Evolutionary conservation across 1,140 invertebrate species (phyloP).

Genomic region (Eufriesea mexicana): DNA sequence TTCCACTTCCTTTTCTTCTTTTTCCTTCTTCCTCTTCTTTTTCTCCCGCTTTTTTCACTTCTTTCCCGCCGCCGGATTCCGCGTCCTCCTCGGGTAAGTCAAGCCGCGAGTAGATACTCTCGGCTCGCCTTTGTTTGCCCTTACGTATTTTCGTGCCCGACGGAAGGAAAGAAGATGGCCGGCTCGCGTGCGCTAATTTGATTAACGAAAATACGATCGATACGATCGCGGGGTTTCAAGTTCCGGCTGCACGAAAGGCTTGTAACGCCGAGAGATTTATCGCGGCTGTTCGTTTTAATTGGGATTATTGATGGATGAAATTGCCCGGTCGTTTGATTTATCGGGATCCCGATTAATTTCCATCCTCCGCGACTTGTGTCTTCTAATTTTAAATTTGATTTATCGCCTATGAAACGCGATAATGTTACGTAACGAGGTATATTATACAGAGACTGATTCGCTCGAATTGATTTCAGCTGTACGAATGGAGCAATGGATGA

Average conservation of each 20-base stretch:
- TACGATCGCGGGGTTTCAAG: conserved; percentile 2
- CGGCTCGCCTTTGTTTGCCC: neutral
- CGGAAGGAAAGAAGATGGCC: neutral
- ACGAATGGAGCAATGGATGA: too few species aligned
- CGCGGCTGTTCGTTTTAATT: neutral
- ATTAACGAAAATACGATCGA: conserved; percentile 34
- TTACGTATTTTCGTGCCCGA: neutral
- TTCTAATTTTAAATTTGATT: neutral
- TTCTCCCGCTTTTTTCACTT: neutral
- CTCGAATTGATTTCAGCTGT: too few species aligned
- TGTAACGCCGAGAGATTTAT: neutral
- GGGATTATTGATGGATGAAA: neutral
- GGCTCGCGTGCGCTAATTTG: conserved; percentile 37
- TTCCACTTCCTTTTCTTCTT: neutral
- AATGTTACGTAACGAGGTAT: too few species aligned
- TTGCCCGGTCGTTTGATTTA: neutral
- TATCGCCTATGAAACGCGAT: too few species aligned
- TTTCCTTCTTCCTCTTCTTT: neutral
- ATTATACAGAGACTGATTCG: too few species aligned
- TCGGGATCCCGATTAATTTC: neutral
- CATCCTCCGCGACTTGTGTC: neutral
- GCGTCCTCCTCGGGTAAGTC: neutral
- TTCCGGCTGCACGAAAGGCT: neutral
- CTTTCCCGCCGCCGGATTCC: neutral
- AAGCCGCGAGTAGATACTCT: neutral